phyloP scores from a whole-genome alignment of 2,113 vertebrate species.

The Cinclus cinclus region DNA sequence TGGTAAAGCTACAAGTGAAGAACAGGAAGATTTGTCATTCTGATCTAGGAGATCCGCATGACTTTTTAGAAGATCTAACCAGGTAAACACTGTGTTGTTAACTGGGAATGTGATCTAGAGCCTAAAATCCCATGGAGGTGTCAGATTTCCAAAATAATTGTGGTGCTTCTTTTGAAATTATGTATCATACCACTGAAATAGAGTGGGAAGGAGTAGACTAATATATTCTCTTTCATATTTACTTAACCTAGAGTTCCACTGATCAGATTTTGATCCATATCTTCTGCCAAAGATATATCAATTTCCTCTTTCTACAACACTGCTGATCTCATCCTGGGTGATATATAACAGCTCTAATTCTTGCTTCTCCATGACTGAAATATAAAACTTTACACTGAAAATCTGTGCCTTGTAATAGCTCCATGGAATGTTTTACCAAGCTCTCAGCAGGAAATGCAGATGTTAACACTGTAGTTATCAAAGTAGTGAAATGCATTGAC shows the following conservation, averaged over 20 bases:
- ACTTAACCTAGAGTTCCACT: background rate
- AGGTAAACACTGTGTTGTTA: background rate
- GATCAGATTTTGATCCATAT: background rate
- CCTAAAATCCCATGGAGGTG: background rate
- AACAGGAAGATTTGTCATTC: background rate
- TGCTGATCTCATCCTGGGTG: background rate
- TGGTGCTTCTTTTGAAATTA: background rate
- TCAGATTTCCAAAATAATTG: background rate
- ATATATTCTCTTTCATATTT: background rate
- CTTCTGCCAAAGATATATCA: background rate
- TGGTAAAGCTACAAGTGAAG: background rate
- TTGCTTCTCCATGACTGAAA: background rate
- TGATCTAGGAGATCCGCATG: background rate
- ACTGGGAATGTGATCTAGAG: background rate
- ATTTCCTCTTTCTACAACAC: background rate
- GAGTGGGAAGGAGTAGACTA: background rate
- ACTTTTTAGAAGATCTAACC: background rate
- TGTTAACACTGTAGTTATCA: background rate
- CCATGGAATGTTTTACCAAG: background rate
- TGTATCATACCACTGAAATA: background rate
- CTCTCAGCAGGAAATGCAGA: background rate
- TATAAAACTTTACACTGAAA: background rate
- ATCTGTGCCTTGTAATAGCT: background rate
- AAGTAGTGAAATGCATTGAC: background rate
- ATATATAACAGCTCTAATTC: background rate